phyloP scores from a whole-genome alignment of 2,113 vertebrate genomes.

The Cynopterus brachyotis region DNA sequence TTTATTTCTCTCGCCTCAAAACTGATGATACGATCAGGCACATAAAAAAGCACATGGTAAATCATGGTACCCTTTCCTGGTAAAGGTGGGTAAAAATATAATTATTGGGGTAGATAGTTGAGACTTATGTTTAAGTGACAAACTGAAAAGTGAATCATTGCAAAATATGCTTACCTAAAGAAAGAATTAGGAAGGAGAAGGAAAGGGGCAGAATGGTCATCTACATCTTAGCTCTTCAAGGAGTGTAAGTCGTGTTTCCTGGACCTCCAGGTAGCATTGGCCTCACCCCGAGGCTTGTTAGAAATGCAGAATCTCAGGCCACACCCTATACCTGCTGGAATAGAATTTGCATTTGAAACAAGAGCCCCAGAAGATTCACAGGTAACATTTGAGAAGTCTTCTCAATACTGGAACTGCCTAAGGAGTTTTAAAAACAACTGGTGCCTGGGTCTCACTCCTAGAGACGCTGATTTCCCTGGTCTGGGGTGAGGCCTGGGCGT shows the following conservation, averaged over 20 bases:
- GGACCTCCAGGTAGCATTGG: neutral
- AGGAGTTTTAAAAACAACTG: neutral
- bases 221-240: neutral
- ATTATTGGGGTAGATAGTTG: neutral
- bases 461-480: neutral
- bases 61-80: neutral
- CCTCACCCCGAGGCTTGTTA: neutral
- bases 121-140: neutral
- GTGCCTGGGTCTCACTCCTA: neutral
- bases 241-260: neutral
- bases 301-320: neutral
- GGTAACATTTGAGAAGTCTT: neutral
- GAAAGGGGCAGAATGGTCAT: neutral
- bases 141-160: neutral
- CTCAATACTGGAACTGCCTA: neutral
- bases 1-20: neutral
- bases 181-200: neutral
- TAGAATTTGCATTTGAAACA: neutral
- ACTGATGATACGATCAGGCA: neutral
- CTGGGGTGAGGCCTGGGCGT: too few relatives aligned
- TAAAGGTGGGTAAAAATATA: neutral
- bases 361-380: neutral
- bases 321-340: neutral
- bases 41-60: neutral
- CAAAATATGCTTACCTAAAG: neutral